A percentile compares a stretch with the other conserved stretches of the same genome.
Evolutionary conservation across 2,888 invertebrate genomes (phyloP).

Genomic region (Tridacna gigas): DNA sequence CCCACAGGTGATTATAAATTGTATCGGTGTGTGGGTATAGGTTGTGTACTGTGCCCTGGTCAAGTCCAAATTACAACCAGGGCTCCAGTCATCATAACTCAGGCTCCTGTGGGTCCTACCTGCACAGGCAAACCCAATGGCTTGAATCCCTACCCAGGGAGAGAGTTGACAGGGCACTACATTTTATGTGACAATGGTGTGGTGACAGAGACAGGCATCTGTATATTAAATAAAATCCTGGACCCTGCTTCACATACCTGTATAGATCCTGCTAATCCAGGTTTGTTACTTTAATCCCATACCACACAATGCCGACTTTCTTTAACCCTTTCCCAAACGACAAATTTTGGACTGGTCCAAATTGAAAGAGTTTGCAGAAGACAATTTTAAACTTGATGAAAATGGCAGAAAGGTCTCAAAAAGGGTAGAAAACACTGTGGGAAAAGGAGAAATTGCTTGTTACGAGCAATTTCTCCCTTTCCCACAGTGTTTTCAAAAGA

Average conservation of each 20-base stretch:
- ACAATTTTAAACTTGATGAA: no score
- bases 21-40: conserved; percentile 56
- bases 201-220: conserved; percentile 56
- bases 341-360: no score
- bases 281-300: conserved; percentile 39
- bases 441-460: no score
- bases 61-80: conserved; percentile 10
- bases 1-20: conserved; percentile 60
- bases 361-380: no score
- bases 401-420: no score
- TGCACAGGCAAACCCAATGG: conserved; percentile 63
- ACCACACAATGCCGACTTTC: no score
- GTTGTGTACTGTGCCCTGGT: conserved; percentile 45
- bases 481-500: no score
- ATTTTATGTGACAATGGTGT: conserved; percentile 64
- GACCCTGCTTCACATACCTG: conserved; percentile 52
- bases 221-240: conserved; percentile 61
- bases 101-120: conserved; percentile 26
- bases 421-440: no score
- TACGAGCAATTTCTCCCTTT: no score
- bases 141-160: conserved; percentile 62
- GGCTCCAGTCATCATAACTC: conserved; percentile 1
- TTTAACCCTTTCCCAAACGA: background rate
- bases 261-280: conserved; percentile 50
- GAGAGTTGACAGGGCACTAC: conserved; percentile 59